Percentiles rank a stretch among this genome's conserved stretches.
Conservation (phyloP, 2,797 vertebrate species). For the Malacoctenus gilli region DNA sequence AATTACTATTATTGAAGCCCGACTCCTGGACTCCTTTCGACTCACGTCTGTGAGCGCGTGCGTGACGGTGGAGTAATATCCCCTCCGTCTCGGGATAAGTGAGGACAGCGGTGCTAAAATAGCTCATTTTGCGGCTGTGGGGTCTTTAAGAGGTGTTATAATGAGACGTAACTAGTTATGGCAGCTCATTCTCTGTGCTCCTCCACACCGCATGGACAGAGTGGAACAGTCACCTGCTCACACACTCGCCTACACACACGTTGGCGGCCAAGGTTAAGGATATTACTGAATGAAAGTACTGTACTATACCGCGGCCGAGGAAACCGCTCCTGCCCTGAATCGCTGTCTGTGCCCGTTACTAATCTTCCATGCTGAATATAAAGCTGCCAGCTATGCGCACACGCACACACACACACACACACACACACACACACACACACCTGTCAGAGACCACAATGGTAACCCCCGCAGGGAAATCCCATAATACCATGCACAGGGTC, state of each 20-base stretch:
- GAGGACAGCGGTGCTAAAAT: slow-evolving; percentile 63
- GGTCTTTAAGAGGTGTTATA: slow-evolving; percentile 64
- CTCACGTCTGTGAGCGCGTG: slow-evolving; percentile 14
- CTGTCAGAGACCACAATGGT: slow-evolving; percentile 59
- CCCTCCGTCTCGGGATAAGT: slow-evolving; percentile 52
- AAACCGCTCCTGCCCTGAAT: slow-evolving; percentile 25
- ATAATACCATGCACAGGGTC: slow-evolving; percentile 55
- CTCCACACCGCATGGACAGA: slow-evolving; percentile 46
- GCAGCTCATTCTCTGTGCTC: slow-evolving; percentile 68
- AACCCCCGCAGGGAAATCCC: slow-evolving; percentile 51
- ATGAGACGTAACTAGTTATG: slow-evolving; percentile 73
- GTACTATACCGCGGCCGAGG: slow-evolving; percentile 26
- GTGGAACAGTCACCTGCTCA: slow-evolving; percentile 24
- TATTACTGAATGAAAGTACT: slow-evolving; percentile 34
- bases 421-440: slow-evolving; percentile 46
- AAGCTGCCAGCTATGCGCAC: slow-evolving; percentile 30
- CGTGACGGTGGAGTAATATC: slow-evolving; percentile 36
- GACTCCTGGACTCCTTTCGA: slow-evolving; percentile 34
- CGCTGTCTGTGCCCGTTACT: slow-evolving; percentile 34
- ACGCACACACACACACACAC: slow-evolving; percentile 23
- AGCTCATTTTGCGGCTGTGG: slow-evolving; percentile 60
- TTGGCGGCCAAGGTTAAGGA: slow-evolving; percentile 31
- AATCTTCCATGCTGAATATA: slow-evolving; percentile 48
- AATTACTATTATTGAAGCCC: slow-evolving; percentile 59
- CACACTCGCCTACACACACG: slow-evolving; percentile 7